Evolutionary conservation across 2,113 vertebrate species (phyloP).

Genomic region (Triplophysa dalaica): DNA sequence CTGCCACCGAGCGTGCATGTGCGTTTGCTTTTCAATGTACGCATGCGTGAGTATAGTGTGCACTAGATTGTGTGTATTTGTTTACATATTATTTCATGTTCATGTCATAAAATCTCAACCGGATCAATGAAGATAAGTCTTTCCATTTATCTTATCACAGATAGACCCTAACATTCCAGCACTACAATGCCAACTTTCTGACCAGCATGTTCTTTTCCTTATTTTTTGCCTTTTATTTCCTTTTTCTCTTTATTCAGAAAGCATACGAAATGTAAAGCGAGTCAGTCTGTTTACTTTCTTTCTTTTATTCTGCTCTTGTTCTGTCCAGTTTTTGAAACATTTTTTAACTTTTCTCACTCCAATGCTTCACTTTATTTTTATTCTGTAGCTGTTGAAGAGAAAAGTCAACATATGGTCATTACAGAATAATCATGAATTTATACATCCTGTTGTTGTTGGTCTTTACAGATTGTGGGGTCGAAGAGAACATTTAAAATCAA

Average conservation of each 20-base stretch:
- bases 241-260: background rate
- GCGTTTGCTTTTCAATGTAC: conserved; percentile 26
- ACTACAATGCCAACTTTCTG: background rate
- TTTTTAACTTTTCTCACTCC: background rate
- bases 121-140: conserved; percentile 20
- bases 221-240: background rate
- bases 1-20: conserved; percentile 44
- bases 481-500: too few species aligned
- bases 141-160: conserved; percentile 23
- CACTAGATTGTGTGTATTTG: background rate
- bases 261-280: conserved; percentile 4
- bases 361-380: background rate
- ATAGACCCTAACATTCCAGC: conserved; percentile 14
- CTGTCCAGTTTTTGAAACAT: background rate
- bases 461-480: too few species aligned
- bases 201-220: background rate
- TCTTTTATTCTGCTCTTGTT: background rate
- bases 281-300: background rate
- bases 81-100: conserved; percentile 24
- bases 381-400: background rate
- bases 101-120: conserved; percentile 8
- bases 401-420: background rate
- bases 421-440: background rate
- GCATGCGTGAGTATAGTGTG: conserved; percentile 21
- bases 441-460: too few species aligned